Evolutionary conservation across 2,113 vertebrate genomes (phyloP), one percentile per base, ranked within the genome.

Genomic region (Psephotus haematonotus): DNA sequence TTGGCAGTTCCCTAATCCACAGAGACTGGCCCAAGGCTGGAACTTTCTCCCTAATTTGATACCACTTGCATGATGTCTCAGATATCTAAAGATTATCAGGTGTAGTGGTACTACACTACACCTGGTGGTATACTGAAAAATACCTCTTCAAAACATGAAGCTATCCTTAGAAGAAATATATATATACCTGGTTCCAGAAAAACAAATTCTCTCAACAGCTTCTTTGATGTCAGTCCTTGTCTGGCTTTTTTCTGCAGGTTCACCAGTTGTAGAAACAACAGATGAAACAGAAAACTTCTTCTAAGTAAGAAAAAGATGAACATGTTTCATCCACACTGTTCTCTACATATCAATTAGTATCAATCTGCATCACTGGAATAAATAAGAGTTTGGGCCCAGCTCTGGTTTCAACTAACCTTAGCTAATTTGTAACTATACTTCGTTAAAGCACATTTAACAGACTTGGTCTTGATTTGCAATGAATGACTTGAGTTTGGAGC

Each of bases 131-230:
- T 14, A 60, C 25, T 25, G 64, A 67, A 37, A 90, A 82, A 44
- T 5, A 8, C 5, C 47, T 46, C 43, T 57, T 62, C 25, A 64
- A 10, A 64, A 81, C 37, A 78, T 14, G 10, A 70, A 89, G 6
- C 10, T 76, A 50, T 13, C 46, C 44, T 53, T n/a, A 31, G 71
- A 37, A 64, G 50, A 13, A 31, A 28, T 6, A 44, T 52, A n/a
- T 6, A 47, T 7, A 50, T 98, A 99, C 99, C 99, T 99, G 96
- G 93, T 98, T 83, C 97, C 98, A 97, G 98, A 97, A 53, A 98
- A 98, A n/a, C 97, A 96, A 55, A 98, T 98, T 84, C 96, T 98
- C 95, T 98, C 98, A 79, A 98, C 98, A 94, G 98, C 98, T 96
- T 98, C 95, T 29, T 93, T 95, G 88, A 98, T 93, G 25, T 95